Conservation (phyloP, 2,888 invertebrate genomes). For the Dinocampus coccinellae region DNA sequence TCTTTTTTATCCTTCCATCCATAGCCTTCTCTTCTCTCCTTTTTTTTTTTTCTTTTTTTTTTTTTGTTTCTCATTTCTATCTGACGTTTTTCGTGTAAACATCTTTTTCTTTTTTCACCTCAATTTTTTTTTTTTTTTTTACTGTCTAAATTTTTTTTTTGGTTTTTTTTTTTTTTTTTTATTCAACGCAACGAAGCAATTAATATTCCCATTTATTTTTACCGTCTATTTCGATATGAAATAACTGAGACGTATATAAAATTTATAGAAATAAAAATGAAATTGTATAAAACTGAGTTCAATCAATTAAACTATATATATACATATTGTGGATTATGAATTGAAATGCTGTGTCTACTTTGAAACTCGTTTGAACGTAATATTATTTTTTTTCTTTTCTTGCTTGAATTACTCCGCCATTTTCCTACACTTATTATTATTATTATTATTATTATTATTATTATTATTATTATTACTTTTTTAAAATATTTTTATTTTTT, state of each 20-base stretch:
- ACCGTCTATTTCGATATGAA: not conserved
- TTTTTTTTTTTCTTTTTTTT: conserved; percentile 29
- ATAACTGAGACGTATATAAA: not conserved
- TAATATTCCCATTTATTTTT: not conserved
- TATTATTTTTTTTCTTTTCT: not conserved
- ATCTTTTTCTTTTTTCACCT: not conserved
- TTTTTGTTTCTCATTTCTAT: not conserved
- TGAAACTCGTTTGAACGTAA: not conserved
- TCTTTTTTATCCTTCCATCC: no score
- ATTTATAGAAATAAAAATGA: not conserved
- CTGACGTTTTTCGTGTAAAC: not conserved
- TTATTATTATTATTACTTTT: no score
- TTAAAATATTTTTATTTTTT: no score
- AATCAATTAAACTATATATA: no score
- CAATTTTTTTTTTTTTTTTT: not conserved
- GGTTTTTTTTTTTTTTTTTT: no score
- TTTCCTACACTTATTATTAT: no score
- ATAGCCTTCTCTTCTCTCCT: conserved; percentile 31
- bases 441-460: no score
- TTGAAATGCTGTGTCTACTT: not conserved
- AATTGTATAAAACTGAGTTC: not conserved
- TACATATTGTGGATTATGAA: not conserved
- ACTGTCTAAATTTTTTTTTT: no score
- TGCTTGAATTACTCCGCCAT: no score
- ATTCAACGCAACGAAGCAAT: not conserved